phyloP scores from a whole-genome alignment of 2,888 invertebrate genomes.

The Chaetogeoica ovagalla region DNA sequence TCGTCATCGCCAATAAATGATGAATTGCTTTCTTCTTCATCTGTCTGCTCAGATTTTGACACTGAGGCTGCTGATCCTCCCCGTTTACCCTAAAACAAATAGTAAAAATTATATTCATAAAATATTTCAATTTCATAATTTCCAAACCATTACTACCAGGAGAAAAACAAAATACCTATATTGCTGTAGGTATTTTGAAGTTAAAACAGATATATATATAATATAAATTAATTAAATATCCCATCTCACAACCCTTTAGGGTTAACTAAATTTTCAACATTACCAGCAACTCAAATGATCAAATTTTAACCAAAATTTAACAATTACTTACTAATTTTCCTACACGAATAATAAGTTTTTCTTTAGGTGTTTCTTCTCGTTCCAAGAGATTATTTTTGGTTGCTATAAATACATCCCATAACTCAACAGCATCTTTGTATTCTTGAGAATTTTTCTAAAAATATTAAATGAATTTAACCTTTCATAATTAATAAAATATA shows the following conservation, averaged over 20 bases:
- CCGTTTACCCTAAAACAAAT: constrained; percentile 45
- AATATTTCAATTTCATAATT: background rate
- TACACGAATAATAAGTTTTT: constrained; percentile 64
- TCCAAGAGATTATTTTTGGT: constrained; percentile 59
- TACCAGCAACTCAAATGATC: background rate
- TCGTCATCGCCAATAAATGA: constrained; percentile 72
- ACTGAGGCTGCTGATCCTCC: constrained; percentile 51
- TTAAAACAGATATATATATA: too few species aligned
- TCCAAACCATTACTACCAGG: background rate
- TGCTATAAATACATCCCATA: constrained; percentile 79
- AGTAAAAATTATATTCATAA: background rate
- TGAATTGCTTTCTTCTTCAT: constrained; percentile 63
- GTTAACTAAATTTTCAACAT: too few species aligned
- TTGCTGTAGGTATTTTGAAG: too few species aligned
- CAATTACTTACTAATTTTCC: constrained; percentile 58
- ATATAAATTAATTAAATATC: too few species aligned
- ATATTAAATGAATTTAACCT: background rate
- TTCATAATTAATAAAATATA: background rate
- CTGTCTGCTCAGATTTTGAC: constrained; percentile 59
- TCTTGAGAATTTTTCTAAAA: constrained; percentile 75
- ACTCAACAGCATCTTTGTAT: constrained; percentile 83
- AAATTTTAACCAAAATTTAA: background rate
- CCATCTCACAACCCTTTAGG: too few species aligned
- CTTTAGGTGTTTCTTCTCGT: constrained; percentile 59
- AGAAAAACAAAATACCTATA: too few species aligned